Conservation (phyloP, 2,888 invertebrate genomes). For the Zele albiditarsus region DNA sequence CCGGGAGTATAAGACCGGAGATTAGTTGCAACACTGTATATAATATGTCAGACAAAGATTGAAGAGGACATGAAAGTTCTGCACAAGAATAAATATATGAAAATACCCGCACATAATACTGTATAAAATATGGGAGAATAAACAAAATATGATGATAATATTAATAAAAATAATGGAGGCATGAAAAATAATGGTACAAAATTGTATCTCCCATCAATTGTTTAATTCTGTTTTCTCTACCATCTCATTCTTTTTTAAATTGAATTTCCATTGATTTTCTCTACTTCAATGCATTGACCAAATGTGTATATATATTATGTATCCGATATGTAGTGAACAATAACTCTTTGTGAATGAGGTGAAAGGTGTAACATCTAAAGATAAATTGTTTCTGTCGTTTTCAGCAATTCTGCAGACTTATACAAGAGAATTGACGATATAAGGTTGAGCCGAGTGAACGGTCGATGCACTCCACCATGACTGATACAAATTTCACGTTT, state of each 20-base stretch:
- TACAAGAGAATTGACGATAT: constrained; percentile 49
- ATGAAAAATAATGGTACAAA: background rate
- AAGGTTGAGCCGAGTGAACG: constrained; percentile 44
- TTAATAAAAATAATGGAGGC: background rate
- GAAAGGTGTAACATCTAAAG: background rate
- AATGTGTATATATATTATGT: background rate
- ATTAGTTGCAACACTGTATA: constrained; percentile 2
- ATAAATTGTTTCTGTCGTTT: background rate
- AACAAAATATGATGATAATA: too few species aligned
- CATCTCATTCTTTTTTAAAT: background rate
- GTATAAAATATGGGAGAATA: background rate
- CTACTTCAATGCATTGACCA: background rate
- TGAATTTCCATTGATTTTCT: background rate
- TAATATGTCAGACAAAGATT: constrained; percentile 15
- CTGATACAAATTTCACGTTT: constrained; percentile 46
- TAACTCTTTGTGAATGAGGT: background rate
- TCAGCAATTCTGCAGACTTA: background rate
- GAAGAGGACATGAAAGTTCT: constrained; percentile 9
- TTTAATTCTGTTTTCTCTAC: background rate
- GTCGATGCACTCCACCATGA: constrained; percentile 50
- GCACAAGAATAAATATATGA: background rate
- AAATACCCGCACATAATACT: background rate
- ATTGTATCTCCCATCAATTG: background rate
- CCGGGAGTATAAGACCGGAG: constrained; percentile 14
- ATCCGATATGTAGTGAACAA: background rate